Evolutionary conservation across 2,113 vertebrate species (phyloP), one percentile per base, ranked within the genome.

Genomic region (Indicator maculatus): DNA sequence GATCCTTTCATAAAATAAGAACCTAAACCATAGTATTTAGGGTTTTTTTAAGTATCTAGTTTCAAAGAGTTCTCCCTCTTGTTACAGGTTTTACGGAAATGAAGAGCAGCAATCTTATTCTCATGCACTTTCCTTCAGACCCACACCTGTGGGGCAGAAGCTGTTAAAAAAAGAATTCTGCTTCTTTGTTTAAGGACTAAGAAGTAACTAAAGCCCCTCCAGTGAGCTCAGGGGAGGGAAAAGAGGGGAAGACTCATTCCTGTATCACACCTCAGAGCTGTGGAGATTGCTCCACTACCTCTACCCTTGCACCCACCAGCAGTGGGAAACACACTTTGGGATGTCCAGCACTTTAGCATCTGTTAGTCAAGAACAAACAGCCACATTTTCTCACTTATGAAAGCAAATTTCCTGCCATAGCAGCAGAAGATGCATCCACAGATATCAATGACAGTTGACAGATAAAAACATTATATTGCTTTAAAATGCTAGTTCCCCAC

Each of bases 281-380:
- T 5, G 1, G 30, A 73, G 27, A 73, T 39, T 56, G 19, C 56
- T 88, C 58, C 45, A 55, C 30, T 36, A 65, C 61, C 66, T 73
- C 83, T 58, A 9, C 23, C n/a, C 71, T 36, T 24, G 21, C 2
- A 1, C 23, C 36, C 79, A 72, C 75, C 63, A 77, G 66, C 9
- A 9, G 50, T 30, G 27, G 36, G 58, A 61, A 28, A 30, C 60
- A 72, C 0, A 0, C 38, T 13, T 1, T 3, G 27, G 36, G 80
- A 89, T 61, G 88, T 61, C 70, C 77, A 50, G 33, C 53, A 50
- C 83, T 83, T 92, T 52, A 58, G 81, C 53, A 75, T 55, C 74
- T 83, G 87, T 88, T 60, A 59, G 77, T 63, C 60, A 93, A 83
- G 60, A 94, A 23, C 64, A 91, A 79, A 52, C 41, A 66, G 73